These are phyloP conservation scores for Narcine bancroftii DNA, from an alignment of 2,113 vertebrate genomes.

Conservation along the genomic window DNA sequence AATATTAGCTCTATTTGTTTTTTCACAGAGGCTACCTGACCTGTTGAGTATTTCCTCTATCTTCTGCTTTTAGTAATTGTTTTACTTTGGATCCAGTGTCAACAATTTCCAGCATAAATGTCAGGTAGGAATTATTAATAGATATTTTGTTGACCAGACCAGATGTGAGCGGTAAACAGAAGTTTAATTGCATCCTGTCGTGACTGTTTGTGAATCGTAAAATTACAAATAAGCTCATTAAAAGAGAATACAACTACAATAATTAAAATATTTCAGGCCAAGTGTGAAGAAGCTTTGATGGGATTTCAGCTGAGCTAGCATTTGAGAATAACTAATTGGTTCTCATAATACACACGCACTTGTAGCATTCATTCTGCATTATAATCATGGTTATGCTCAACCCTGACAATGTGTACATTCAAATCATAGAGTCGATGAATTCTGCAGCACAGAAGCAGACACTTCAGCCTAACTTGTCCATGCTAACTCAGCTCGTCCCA, in stretches of 20 bases:
- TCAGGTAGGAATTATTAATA: conserved; percentile 1
- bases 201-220: neutral
- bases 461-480: too few species aligned
- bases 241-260: neutral
- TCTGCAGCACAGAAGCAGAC: too few species aligned
- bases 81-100: neutral
- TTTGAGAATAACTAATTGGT: neutral
- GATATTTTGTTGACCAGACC: neutral
- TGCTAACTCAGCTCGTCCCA: too few species aligned
- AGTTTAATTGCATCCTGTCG: neutral
- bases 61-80: neutral
- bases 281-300: neutral
- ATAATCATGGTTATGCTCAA: neutral
- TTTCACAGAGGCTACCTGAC: too few species aligned
- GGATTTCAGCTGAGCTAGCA: neutral
- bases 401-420: too few species aligned
- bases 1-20: too few species aligned
- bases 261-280: neutral
- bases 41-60: too few species aligned
- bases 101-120: neutral
- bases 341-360: neutral
- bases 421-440: too few species aligned
- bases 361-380: neutral
- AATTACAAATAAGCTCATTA: neutral
- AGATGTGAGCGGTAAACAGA: neutral